Percentiles rank a stretch among this genome's conserved stretches.
Conservation (phyloP, 2,113 vertebrate species). For the Lutjanus erythropterus region DNA sequence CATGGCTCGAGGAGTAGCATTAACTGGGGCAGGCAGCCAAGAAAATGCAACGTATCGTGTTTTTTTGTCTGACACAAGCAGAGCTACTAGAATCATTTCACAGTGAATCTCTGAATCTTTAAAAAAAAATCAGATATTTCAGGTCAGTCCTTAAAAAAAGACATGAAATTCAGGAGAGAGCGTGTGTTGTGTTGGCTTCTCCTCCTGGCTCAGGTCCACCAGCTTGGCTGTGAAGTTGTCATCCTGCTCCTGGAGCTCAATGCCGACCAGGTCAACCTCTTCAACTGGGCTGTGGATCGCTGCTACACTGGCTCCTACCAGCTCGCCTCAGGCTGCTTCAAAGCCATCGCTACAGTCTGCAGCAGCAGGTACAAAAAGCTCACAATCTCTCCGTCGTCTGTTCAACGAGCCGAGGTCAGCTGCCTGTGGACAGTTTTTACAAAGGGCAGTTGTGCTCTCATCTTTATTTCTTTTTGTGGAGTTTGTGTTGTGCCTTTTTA, state of each 20-base stretch:
- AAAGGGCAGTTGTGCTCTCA: neutral
- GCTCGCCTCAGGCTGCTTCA: constrained; percentile 97
- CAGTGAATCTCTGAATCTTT: constrained; percentile 11
- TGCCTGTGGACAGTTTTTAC: neutral
- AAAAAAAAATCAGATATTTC: constrained; percentile 13
- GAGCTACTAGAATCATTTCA: constrained; percentile 6
- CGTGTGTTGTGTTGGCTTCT: constrained; percentile 2
- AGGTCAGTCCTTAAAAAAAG: constrained; percentile 1
- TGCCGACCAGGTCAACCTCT: constrained; percentile 95
- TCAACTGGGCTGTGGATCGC: constrained; percentile 98
- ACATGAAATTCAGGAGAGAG: neutral
- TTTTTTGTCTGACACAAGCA: constrained; percentile 7
- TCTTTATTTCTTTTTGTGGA: neutral
- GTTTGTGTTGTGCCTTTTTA: neutral
- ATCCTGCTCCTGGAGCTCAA: constrained; percentile 95
- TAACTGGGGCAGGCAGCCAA: constrained; percentile 9
- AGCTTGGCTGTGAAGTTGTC: constrained; percentile 97
- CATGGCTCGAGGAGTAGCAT: constrained; percentile 5
- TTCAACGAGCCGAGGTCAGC: neutral
- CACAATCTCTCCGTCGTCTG: neutral
- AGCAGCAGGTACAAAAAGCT: constrained; percentile 91
- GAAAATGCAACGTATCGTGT: constrained; percentile 14
- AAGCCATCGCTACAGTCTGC: constrained; percentile 96
- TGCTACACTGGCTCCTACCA: constrained; percentile 97
- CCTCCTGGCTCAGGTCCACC: constrained; percentile 89